These are phyloP conservation scores for Lamellibrachia satsuma DNA, from an alignment of 2,888 invertebrate genomes.

Conservation along the genomic window DNA sequence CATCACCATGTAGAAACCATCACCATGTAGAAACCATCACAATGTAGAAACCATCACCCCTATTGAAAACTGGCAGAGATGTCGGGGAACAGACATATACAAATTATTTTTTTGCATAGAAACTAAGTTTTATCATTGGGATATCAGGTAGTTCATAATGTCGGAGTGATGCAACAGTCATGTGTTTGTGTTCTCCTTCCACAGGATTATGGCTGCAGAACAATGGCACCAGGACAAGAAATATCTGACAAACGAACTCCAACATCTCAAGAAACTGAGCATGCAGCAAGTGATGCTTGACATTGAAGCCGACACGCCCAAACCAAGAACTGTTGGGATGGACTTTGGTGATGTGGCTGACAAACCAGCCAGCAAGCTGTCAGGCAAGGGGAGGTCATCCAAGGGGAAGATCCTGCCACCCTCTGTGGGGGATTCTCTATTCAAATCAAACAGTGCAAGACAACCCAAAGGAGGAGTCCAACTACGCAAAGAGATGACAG, in stretches of 20 bases:
- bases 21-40: too few relatives aligned
- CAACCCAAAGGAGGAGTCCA: neutral
- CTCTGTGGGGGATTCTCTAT: neutral
- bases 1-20: too few relatives aligned
- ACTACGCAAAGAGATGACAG: neutral
- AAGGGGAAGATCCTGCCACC: neutral
- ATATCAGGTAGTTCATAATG: neutral
- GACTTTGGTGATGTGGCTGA: constrained; percentile 58
- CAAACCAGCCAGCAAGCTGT: constrained; percentile 34
- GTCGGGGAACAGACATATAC: too few relatives aligned
- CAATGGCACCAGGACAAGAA: constrained; percentile 64
- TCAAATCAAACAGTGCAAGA: neutral
- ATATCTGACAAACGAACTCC: neutral
- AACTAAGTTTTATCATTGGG: too few relatives aligned
- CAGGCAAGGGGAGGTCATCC: neutral
- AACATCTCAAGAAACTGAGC: constrained; percentile 52
- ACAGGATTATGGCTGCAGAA: constrained; percentile 60
- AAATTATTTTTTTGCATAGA: too few relatives aligned
- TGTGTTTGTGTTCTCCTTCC: neutral
- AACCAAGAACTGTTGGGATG: constrained; percentile 51
- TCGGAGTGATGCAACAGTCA: constrained; percentile 41
- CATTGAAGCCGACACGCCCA: constrained; percentile 57
- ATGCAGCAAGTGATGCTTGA: constrained; percentile 61
- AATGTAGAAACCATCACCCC: too few relatives aligned
- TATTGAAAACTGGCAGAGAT: too few relatives aligned